Percentiles rank a stretch among this genome's conserved stretches.
phyloP scores from a whole-genome alignment of 2,113 vertebrate species.

The Callopanchax toddi region DNA sequence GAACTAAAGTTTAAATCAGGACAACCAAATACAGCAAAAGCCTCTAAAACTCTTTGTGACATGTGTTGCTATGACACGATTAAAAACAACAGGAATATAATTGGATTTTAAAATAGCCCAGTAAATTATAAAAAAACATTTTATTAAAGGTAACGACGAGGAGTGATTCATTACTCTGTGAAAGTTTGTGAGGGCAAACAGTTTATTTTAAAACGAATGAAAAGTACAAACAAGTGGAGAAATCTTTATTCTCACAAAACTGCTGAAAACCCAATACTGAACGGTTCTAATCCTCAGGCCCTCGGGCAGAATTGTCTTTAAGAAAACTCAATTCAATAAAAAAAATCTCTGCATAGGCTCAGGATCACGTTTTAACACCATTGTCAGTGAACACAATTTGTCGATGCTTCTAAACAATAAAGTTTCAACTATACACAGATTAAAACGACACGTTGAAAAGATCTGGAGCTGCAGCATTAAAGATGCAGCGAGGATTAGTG shows the following conservation, averaged over 20 bases:
- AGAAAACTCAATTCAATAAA: neutral
- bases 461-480: neutral
- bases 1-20: neutral
- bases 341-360: neutral
- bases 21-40: neutral
- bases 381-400: neutral
- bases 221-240: neutral
- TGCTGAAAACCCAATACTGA: neutral
- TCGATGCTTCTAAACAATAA: neutral
- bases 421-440: neutral
- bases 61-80: neutral
- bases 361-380: neutral
- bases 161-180: neutral
- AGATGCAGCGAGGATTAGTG: neutral
- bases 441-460: neutral
- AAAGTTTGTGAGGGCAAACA: neutral
- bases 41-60: neutral
- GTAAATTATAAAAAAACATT: too few relatives aligned
- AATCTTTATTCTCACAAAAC: neutral
- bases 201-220: neutral
- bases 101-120: neutral
- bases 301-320: neutral
- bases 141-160: neutral
- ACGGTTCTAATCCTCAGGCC: neutral
- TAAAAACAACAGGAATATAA: neutral